Evolutionary conservation across 2,797 vertebrate genomes (phyloP), one percentile per base, ranked within the genome.

Genomic region (Rhynchotus rufescens): DNA sequence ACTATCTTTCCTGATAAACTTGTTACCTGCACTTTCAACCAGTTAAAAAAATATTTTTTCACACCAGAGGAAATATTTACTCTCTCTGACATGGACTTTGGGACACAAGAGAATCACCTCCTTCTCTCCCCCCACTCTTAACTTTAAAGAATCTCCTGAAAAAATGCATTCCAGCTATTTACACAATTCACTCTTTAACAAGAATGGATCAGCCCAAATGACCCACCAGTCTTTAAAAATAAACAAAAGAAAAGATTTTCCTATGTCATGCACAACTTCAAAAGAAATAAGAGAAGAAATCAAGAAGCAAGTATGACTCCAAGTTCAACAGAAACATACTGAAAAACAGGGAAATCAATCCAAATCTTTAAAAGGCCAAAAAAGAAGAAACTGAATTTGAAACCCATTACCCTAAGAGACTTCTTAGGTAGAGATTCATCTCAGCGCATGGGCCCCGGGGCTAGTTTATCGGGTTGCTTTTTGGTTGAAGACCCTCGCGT

Each of bases 121-220:
- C 89, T 85, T 77, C 82, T 88, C 91, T 90, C 80, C 69, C 93
- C 74, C 66, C 56, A 56, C 79, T 80, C 78, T 79, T 68, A 64
- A 64, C 86, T 76, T 80, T 87, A 92, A 95, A 93, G 83, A 87
- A 92, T 90, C 91, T 97, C 94, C 93, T 96, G 95, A 95, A 96
- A 97, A 95, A 94, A 74, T 94, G 89, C 95, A 95, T 93, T 96
- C 94, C 91, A 78, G 93, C 86, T 97, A 97, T 97, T 97, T 97
- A 97, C 96, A 97, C 61, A 47, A 92, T 95, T 88, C 94, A 89
- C 82, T 93, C 92, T 86, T 92, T 73, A 88, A 11, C 77, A 72
- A 95, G 82, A 95, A 90, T 3, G 51, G 86, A 94, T 95, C 89
- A 86, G 84, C 49, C 69, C 91, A 78, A 97, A 74, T 38, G 69